Evolutionary conservation across 1,140 invertebrate species (phyloP).

Genomic region (Leucophenga varia): DNA sequence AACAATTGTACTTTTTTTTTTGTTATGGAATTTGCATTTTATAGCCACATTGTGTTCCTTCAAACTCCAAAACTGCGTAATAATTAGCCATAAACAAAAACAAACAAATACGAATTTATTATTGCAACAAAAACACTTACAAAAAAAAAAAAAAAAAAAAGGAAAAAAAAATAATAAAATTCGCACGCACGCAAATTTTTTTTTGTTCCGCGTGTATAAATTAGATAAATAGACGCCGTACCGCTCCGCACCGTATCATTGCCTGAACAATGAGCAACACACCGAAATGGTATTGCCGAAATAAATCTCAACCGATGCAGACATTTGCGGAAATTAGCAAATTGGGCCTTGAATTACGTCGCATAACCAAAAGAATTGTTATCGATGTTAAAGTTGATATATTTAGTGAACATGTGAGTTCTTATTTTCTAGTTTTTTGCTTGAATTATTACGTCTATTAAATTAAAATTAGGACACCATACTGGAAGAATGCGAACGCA

Average conservation of each 20-base stretch:
- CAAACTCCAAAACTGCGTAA: slow-evolving; percentile 3
- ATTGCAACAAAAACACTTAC: too few relatives aligned
- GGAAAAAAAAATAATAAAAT: too few relatives aligned
- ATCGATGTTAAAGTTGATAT: slow-evolving; percentile 50
- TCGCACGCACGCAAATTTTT: too few relatives aligned
- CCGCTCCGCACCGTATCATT: too few relatives aligned
- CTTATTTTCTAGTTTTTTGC: too few relatives aligned
- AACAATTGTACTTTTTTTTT: too few relatives aligned
- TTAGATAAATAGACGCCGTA: too few relatives aligned
- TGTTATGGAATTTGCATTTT: slow-evolving; percentile 38
- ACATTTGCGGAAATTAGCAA: slow-evolving; percentile 50
- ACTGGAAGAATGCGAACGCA: slow-evolving; percentile 47
- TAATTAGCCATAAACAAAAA: slow-evolving; percentile 19
- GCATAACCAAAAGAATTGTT: slow-evolving; percentile 46
- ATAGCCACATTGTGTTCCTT: slow-evolving; percentile 1
- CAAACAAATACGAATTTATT: too few relatives aligned
- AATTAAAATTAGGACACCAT: slow-evolving; percentile 41
- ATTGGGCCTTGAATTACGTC: slow-evolving; percentile 42
- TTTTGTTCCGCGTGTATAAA: too few relatives aligned
- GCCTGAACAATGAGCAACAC: slow-evolving; percentile 48
- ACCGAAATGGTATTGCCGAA: slow-evolving; percentile 54
- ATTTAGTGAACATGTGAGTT: slow-evolving; percentile 49
- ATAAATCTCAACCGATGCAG: slow-evolving; percentile 54
- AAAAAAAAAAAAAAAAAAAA: too few relatives aligned
- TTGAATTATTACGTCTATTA: background rate